Conservation (phyloP, 1,140 invertebrate genomes). For the Lucilia cuprina region DNA sequence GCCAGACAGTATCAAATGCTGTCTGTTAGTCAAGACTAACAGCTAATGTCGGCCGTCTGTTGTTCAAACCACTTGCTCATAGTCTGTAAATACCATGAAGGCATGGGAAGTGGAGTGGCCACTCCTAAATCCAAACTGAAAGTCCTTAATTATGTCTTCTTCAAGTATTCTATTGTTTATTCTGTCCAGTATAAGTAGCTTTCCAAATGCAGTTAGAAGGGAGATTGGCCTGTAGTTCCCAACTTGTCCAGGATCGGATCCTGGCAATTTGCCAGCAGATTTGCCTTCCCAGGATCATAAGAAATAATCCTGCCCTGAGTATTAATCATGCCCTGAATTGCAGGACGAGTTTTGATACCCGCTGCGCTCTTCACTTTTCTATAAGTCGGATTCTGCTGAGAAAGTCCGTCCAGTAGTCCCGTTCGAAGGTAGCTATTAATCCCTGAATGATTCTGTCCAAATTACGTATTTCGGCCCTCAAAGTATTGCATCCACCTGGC, state of each 20-base stretch:
- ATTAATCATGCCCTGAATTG: too few species aligned
- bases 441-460: too few species aligned
- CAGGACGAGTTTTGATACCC: too few species aligned
- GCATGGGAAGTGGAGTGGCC: not conserved
- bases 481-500: too few species aligned
- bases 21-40: not conserved
- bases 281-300: too few species aligned
- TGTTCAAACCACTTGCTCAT: not conserved
- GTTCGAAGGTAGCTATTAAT: too few species aligned
- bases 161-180: not conserved
- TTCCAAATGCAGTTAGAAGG: not conserved
- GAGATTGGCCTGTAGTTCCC: not conserved
- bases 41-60: not conserved
- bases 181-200: not conserved
- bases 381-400: too few species aligned
- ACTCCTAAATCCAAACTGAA: not conserved
- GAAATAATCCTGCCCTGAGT: too few species aligned
- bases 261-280: too few species aligned
- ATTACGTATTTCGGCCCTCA: too few species aligned
- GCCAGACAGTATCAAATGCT: not conserved
- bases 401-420: too few species aligned
- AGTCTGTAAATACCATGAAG: not conserved
- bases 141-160: not conserved
- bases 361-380: too few species aligned
- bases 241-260: not conserved